These are phyloP conservation scores for Lamproptera curius DNA, from an alignment of 2,888 invertebrate species.

Conservation along the genomic window DNA sequence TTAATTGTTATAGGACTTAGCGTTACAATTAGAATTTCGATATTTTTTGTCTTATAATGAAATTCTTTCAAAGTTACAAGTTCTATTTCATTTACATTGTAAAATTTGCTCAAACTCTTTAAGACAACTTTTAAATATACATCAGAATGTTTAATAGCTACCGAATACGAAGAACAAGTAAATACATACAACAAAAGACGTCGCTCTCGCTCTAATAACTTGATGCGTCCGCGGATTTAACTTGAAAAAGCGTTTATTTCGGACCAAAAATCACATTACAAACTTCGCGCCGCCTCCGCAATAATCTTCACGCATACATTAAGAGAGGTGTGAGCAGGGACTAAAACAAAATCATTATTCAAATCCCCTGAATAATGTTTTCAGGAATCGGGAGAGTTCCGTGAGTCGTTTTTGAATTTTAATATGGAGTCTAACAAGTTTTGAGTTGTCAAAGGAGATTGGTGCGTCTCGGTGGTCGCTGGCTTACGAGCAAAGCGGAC, in stretches of 20 bases:
- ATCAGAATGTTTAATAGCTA: too few relatives aligned
- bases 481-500: conserved; percentile 42
- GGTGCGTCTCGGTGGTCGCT: conserved; percentile 40
- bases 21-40: too few relatives aligned
- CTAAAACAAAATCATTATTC: conserved; percentile 77
- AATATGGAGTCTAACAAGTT: conserved; percentile 76
- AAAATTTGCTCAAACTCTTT: too few relatives aligned
- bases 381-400: conserved; percentile 71
- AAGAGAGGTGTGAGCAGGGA: conserved; percentile 53
- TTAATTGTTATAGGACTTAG: too few relatives aligned
- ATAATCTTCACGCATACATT: conserved; percentile 71
- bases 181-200: too few relatives aligned
- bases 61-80: too few relatives aligned
- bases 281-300: conserved; percentile 45
- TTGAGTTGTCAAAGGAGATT: conserved; percentile 73
- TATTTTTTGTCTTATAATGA: too few relatives aligned
- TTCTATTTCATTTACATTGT: too few relatives aligned
- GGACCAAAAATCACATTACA: conserved; percentile 70
- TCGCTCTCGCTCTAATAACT: background rate
- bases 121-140: too few relatives aligned
- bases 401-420: conserved; percentile 77
- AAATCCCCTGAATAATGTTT: conserved; percentile 76
- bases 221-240: conserved; percentile 54
- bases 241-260: conserved; percentile 71
- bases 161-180: too few relatives aligned